These are phyloP conservation scores for Gavia stellata DNA, from an alignment of 2,113 vertebrate genomes.

Conservation along the genomic window DNA sequence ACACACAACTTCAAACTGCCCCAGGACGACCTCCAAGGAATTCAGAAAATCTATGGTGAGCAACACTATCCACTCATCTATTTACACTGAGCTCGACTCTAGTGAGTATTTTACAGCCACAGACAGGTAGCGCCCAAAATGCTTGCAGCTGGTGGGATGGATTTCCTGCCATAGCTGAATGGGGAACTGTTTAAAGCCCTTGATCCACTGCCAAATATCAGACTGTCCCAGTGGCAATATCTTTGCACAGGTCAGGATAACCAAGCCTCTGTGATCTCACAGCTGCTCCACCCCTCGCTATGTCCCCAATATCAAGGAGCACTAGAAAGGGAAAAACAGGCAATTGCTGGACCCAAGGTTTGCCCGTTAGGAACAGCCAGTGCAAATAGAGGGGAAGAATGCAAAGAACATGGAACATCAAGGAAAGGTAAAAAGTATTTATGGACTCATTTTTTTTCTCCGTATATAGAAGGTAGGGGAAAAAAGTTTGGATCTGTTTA, in stretches of 20 bases:
- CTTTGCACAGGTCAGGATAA: neutral
- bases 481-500: neutral
- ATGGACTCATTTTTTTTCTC: neutral
- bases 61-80: neutral
- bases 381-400: neutral
- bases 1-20: conserved; percentile 97
- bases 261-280: neutral
- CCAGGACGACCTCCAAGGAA: conserved; percentile 95
- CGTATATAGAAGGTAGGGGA: neutral
- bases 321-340: neutral
- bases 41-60: conserved; percentile 97
- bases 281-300: neutral
- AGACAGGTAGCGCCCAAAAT: neutral
- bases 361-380: neutral
- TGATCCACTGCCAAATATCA: neutral
- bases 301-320: neutral
- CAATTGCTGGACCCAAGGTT: neutral
- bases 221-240: neutral
- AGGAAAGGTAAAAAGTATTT: neutral
- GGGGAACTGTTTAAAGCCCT: neutral
- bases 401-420: neutral
- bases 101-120: neutral
- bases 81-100: neutral
- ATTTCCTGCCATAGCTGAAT: neutral
- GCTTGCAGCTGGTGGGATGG: neutral